Evolutionary conservation across 37 sponge, comb jelly and placozoan genomes (phyloP).

Genomic region (Agelas oroides): DNA sequence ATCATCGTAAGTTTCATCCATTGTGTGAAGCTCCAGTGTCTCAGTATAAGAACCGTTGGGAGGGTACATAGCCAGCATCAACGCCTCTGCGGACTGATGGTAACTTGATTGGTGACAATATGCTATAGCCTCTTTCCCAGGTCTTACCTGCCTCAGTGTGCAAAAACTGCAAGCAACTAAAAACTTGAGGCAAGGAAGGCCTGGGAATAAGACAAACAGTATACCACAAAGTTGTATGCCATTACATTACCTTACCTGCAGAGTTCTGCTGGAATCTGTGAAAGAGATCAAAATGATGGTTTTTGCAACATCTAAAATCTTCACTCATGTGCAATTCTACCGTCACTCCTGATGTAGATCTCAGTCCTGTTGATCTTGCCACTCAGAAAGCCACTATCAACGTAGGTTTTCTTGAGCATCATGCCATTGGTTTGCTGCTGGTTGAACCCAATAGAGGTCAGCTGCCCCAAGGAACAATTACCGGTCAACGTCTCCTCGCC

Average conservation of each 20-base stretch:
- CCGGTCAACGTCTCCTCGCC: slow-evolving; percentile 16
- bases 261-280: slow-evolving; percentile 39
- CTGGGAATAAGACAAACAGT: too few species aligned
- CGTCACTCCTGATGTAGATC: slow-evolving; percentile 49
- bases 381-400: slow-evolving; percentile 35
- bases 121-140: too few species aligned
- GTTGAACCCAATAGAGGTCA: slow-evolving; percentile 51
- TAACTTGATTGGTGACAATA: too few species aligned
- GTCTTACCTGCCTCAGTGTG: too few species aligned
- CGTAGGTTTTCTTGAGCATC: slow-evolving; percentile 28
- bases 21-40: slow-evolving; percentile 20
- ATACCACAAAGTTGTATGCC: too few species aligned
- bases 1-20: slow-evolving; percentile 30
- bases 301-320: too few species aligned
- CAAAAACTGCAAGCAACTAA: too few species aligned
- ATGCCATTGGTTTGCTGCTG: slow-evolving; percentile 46
- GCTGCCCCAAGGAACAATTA: slow-evolving; percentile 54
- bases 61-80: slow-evolving; percentile 60
- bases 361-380: neutral
- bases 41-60: slow-evolving; percentile 7
- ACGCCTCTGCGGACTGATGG: slow-evolving; percentile 37
- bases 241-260: slow-evolving; percentile 4
- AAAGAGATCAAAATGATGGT: neutral
- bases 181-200: too few species aligned
- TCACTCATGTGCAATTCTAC: neutral